Percentiles rank a stretch among this genome's conserved stretches.
Conservation (phyloP, 2,113 vertebrate genomes). For the Cricetomys ansorgei region DNA sequence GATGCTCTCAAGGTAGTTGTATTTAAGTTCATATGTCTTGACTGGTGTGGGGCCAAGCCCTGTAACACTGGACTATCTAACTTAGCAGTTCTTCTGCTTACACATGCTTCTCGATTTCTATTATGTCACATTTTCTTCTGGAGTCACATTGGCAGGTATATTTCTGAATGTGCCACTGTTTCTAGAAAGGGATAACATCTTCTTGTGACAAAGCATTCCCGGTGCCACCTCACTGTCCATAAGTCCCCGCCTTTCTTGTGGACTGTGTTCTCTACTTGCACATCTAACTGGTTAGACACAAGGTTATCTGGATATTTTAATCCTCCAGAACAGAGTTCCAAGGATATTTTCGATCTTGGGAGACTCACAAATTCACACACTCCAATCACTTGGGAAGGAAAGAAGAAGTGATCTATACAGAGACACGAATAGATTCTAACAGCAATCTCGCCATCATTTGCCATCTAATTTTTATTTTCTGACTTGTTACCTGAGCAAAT, state of each 20-base stretch:
- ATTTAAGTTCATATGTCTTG: neutral
- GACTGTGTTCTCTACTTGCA: neutral
- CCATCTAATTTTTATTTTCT: neutral
- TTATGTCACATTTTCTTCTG: neutral
- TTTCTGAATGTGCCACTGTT: slow-evolving; percentile 36
- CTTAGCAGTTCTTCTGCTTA: neutral
- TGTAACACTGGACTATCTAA: neutral
- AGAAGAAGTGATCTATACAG: neutral
- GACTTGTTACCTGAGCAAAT: slow-evolving; percentile 4
- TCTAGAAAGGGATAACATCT: neutral
- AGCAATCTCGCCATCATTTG: neutral
- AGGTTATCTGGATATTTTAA: neutral
- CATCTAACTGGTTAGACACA: neutral
- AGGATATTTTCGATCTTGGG: slow-evolving; percentile 8
- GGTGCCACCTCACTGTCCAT: neutral
- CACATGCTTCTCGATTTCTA: neutral
- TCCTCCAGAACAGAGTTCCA: neutral
- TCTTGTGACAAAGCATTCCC: slow-evolving; percentile 20
- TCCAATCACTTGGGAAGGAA: neutral
- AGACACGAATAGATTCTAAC: neutral
- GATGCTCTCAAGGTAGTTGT: neutral
- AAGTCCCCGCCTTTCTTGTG: neutral
- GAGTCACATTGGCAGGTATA: neutral
- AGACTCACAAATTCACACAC: neutral
- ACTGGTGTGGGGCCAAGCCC: neutral